Evolutionary conservation across 2,113 vertebrate species (phyloP).

Genomic region (Sclerurus mexicanus): DNA sequence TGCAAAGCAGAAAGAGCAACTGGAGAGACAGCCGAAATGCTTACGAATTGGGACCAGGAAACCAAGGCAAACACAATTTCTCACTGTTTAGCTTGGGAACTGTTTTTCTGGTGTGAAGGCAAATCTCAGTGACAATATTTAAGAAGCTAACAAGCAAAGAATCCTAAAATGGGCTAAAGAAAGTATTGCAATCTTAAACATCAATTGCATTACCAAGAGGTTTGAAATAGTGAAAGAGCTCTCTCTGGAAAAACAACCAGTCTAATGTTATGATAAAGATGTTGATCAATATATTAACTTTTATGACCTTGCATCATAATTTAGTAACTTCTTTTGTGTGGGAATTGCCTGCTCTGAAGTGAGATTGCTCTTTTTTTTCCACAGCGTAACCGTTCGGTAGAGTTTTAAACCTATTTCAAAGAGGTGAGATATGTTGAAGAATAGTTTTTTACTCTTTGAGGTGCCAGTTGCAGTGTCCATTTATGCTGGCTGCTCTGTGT

Average conservation of each 20-base stretch:
- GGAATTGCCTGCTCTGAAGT: background rate
- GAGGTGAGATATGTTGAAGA: background rate
- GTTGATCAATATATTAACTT: background rate
- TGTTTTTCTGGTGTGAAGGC: background rate
- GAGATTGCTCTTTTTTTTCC: background rate
- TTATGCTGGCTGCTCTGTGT: background rate
- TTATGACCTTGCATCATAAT: background rate
- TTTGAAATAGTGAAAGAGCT: background rate
- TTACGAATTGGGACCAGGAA: background rate
- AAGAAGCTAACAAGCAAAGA: background rate
- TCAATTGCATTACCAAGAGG: background rate
- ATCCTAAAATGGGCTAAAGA: background rate
- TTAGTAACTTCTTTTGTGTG: background rate
- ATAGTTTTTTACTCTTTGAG: background rate
- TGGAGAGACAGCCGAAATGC: background rate
- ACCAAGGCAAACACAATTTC: background rate
- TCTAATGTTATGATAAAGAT: background rate
- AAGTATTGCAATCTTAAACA: background rate
- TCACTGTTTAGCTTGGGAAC: background rate
- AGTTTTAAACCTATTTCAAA: background rate
- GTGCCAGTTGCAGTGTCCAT: background rate
- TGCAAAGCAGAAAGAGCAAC: background rate
- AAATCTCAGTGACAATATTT: background rate
- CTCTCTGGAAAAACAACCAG: background rate
- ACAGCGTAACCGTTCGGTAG: background rate